Evolutionary conservation across 2,888 invertebrate species (phyloP).

Genomic region (Halocaridina rubra): DNA sequence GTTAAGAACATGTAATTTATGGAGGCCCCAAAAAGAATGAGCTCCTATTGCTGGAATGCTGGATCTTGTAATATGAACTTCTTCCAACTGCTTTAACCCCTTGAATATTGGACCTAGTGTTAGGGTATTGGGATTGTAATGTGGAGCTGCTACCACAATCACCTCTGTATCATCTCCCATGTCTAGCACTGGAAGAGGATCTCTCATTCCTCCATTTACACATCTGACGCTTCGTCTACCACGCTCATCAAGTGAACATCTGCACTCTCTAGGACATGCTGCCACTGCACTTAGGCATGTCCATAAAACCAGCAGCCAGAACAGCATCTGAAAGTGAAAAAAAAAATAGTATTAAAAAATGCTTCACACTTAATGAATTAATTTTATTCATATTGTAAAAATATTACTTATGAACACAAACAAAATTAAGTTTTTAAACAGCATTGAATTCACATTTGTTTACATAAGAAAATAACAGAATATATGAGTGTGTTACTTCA

Average conservation of each 20-base stretch:
- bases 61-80: constrained; percentile 77
- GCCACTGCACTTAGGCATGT: not conserved
- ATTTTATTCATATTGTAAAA: not conserved
- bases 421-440: not conserved
- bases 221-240: constrained; percentile 65
- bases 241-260: constrained; percentile 73
- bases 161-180: constrained; percentile 77
- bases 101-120: constrained; percentile 80
- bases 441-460: not conserved
- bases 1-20: constrained; percentile 74
- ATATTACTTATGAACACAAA: not conserved
- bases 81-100: constrained; percentile 74
- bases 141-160: constrained; percentile 77
- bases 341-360: not conserved
- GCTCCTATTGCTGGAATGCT: constrained; percentile 82
- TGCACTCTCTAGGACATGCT: constrained; percentile 77
- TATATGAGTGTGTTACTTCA: too few relatives aligned
- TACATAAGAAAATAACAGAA: too few relatives aligned
- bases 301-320: constrained; percentile 23
- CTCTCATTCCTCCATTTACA: constrained; percentile 71
- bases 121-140: constrained; percentile 70
- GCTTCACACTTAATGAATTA: not conserved
- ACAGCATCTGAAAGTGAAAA: constrained; percentile 16
- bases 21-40: constrained; percentile 85
- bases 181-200: constrained; percentile 75